Percentiles rank a stretch among this genome's conserved stretches.
Evolutionary conservation across 2,113 vertebrate genomes (phyloP).

Genomic region (Scalopus aquaticus): DNA sequence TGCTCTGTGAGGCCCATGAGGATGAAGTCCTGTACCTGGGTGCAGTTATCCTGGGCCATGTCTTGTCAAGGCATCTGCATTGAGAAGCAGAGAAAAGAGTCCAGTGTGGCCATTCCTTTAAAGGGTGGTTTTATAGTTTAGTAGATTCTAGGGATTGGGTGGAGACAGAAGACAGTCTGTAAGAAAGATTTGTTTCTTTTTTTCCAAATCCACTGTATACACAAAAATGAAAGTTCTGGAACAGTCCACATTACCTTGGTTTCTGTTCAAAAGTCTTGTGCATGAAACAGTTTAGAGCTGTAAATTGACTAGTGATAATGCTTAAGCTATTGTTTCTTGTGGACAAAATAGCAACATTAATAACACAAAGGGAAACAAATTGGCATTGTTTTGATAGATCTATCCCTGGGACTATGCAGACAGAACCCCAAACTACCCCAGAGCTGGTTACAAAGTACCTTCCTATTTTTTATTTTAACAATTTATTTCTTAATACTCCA

Average conservation of each 20-base stretch:
- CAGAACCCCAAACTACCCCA: no score
- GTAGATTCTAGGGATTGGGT: neutral
- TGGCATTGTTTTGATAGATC: neutral
- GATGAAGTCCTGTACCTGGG: slow-evolving; percentile 36
- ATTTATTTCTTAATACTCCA: neutral
- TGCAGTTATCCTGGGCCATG: slow-evolving; percentile 60
- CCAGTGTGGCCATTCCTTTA: neutral
- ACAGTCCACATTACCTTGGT: fast-evolving
- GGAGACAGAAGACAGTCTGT: no score
- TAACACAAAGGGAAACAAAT: neutral
- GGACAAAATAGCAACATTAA: neutral
- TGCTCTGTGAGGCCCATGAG: slow-evolving; percentile 21
- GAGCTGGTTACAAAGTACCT: neutral
- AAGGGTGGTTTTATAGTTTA: neutral
- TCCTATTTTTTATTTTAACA: neutral
- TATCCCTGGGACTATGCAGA: neutral
- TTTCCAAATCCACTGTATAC: neutral
- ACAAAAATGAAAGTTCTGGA: neutral
- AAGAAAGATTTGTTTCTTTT: neutral
- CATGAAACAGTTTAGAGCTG: neutral
- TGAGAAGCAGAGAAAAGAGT: neutral
- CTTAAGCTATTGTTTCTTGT: neutral
- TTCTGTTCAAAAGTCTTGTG: neutral
- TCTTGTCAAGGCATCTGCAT: neutral
- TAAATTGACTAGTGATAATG: neutral